Evolutionary conservation across 2,113 vertebrate species (phyloP), one percentile per base, ranked within the genome.

Genomic region (Cairina moschata): DNA sequence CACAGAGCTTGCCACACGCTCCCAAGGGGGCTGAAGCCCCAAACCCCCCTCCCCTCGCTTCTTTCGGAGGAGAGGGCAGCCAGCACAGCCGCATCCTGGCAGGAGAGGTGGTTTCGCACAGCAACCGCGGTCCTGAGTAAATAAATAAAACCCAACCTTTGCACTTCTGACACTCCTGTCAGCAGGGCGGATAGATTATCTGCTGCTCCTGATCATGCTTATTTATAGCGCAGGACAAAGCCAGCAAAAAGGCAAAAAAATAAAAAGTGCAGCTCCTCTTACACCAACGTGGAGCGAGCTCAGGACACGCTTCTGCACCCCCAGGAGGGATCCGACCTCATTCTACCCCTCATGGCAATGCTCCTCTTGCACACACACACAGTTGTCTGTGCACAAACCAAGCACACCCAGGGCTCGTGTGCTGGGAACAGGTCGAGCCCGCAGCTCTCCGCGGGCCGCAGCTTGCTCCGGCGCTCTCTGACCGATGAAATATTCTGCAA

Each of bases 101-200:
- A 1, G 0, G 60, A 83, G 71, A 75, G 52, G 15, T 55, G 32
- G 14, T 2, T 92, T 20, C 60, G 59, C 74, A 31, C 26, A 28
- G 78, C 78, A 92, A 12, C 78, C 54, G 2, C 1, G 0, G 48
- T 65, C 44, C 55, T 0, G 1, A 62, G 59, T 26, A 65, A 86
- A 91, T 58, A 80, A 92, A 93, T 34, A 65, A 86, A 83, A 0
- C 34, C 17, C 87, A 89, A 48, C 77, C 87, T 95, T 86, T 89
- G 84, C 73, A 21, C 94, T 89, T 34, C 15, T 2, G 63, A 83
- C 68, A 25, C 63, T 21, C 38, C 34, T 73, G 72, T 46, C 92
- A 86, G 63, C 77, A 32, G 68, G 55, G 81, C 68, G 76, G n/a
- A 4, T 54, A 81, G 55, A 48, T 91, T 68, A 83, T 36, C 17